These are phyloP conservation scores for Drosophila insularis DNA, from an alignment of 1,140 invertebrate genomes.

Conservation along the genomic window DNA sequence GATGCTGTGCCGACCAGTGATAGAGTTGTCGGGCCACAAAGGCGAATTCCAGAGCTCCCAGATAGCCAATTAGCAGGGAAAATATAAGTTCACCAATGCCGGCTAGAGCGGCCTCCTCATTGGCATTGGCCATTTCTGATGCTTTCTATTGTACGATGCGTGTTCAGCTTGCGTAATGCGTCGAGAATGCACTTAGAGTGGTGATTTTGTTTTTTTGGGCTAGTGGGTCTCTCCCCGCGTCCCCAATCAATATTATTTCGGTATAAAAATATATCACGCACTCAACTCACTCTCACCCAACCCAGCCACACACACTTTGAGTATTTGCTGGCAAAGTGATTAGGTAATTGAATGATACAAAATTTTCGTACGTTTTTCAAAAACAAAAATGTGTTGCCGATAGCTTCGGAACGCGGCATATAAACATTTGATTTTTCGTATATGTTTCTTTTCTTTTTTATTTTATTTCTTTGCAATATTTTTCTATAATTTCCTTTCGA, in stretches of 20 bases:
- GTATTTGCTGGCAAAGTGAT: slow-evolving; percentile 60
- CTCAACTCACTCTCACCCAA: slow-evolving; percentile 41
- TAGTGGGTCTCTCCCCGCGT: not conserved
- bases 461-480: slow-evolving; percentile 6
- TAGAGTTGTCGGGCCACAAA: slow-evolving; percentile 74
- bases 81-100: slow-evolving; percentile 84
- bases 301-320: not conserved
- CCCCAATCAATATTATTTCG: slow-evolving; percentile 7
- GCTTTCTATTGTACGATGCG: not conserved
- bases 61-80: slow-evolving; percentile 88
- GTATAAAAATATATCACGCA: slow-evolving; percentile 62
- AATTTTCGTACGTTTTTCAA: slow-evolving; percentile 25
- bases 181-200: slow-evolving; percentile 43
- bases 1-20: slow-evolving; percentile 68
- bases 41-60: slow-evolving; percentile 87
- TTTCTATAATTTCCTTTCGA: slow-evolving; percentile 17
- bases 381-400: slow-evolving; percentile 20
- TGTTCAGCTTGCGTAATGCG: slow-evolving; percentile 59
- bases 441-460: not conserved
- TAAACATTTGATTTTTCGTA: slow-evolving; percentile 1
- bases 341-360: slow-evolving; percentile 67
- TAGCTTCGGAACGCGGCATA: not conserved
- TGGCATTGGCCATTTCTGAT: slow-evolving; percentile 46
- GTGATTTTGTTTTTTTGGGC: not conserved
- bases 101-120: slow-evolving; percentile 50